These are phyloP conservation scores for Microctenopoma steveboyesi DNA, from an alignment of 2,797 vertebrate species.

Conservation along the genomic window DNA sequence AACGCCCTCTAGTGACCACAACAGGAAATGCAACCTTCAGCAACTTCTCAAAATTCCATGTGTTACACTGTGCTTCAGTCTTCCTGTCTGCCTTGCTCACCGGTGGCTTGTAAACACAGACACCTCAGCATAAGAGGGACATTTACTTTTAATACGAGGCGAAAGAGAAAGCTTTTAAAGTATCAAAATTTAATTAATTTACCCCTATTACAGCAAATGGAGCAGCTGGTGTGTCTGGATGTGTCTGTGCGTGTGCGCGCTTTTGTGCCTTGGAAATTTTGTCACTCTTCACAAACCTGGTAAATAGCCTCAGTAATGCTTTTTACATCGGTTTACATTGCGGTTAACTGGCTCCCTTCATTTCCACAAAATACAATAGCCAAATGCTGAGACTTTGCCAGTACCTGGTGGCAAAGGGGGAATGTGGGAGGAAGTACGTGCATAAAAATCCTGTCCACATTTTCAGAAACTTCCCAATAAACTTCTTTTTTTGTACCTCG, in stretches of 20 bases:
- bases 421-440: conserved; percentile 8
- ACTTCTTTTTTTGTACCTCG: conserved; percentile 13
- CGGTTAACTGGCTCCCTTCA: conserved; percentile 35
- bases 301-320: conserved; percentile 51
- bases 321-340: conserved; percentile 50
- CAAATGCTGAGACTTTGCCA: conserved; percentile 36
- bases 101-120: conserved; percentile 53
- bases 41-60: no score
- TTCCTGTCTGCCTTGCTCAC: conserved; percentile 21
- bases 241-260: conserved; percentile 17
- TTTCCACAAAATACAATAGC: conserved; percentile 41
- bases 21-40: no score
- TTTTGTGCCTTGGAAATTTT: conserved; percentile 23
- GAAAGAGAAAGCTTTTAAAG: conserved; percentile 69
- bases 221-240: conserved; percentile 42
- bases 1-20: no score
- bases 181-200: conserved; percentile 68
- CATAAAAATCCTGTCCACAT: no score
- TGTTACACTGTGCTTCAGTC: background rate
- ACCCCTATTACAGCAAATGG: conserved; percentile 56
- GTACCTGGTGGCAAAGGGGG: background rate
- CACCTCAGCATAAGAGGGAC: conserved; percentile 52
- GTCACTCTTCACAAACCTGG: conserved; percentile 41
- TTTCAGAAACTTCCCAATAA: conserved; percentile 9
- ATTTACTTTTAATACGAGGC: conserved; percentile 64